Conservation (phyloP, 2,888 invertebrate genomes). For the Caenorhabditis sp. region DNA sequence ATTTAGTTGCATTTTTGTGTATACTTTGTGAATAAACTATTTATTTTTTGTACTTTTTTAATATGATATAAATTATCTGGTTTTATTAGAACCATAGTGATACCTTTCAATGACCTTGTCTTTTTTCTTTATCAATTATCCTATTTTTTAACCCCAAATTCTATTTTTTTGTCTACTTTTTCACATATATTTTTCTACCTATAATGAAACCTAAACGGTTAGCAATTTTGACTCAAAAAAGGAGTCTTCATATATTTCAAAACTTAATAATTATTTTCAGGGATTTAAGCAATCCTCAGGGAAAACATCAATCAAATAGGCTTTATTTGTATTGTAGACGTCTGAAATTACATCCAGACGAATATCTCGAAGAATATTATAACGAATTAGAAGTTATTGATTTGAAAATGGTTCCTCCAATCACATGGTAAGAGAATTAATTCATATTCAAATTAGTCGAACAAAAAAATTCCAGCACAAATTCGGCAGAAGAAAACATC, state of each 20-base stretch:
- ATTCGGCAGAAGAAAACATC: conserved; percentile 3
- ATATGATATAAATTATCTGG: not conserved
- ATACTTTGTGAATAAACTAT: no score
- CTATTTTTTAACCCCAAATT: not conserved
- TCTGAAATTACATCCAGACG: conserved; percentile 29
- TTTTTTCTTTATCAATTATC: not conserved
- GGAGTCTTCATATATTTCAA: not conserved
- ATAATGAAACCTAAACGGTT: conserved; percentile 1
- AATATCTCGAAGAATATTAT: conserved; percentile 31
- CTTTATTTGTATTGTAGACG: conserved; percentile 12
- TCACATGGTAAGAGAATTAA: not conserved
- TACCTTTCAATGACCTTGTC: not conserved
- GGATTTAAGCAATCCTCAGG: conserved; percentile 20
- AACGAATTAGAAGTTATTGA: conserved; percentile 35
- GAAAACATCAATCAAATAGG: not conserved
- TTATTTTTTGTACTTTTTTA: not conserved
- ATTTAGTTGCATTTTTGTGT: no score
- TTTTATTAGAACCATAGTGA: not conserved
- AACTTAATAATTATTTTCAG: conserved; percentile 9
- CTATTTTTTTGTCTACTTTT: not conserved
- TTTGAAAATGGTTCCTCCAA: conserved; percentile 27
- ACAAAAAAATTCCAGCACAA: conserved; percentile 13
- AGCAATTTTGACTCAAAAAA: not conserved
- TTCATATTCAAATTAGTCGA: no score
- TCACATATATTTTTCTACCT: not conserved